These are phyloP conservation scores for Characodon lateralis DNA, from an alignment of 2,797 vertebrate genomes.

Conservation along the genomic window DNA sequence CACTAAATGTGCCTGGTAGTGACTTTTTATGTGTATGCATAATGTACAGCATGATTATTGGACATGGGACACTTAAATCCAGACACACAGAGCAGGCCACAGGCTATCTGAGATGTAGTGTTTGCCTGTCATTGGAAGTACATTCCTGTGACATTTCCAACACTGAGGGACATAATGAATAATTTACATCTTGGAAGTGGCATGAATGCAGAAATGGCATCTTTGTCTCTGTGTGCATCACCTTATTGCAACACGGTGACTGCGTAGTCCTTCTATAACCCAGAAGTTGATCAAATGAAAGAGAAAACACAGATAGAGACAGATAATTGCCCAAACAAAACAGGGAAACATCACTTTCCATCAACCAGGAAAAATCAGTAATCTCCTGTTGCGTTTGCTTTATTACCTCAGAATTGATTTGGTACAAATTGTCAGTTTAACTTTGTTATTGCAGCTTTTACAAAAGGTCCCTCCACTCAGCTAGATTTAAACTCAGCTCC, in stretches of 20 bases:
- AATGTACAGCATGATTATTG: not conserved
- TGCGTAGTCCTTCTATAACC: slow-evolving; percentile 21
- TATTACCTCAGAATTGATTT: slow-evolving; percentile 22
- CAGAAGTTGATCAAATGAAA: slow-evolving; percentile 15
- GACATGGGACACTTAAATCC: not conserved
- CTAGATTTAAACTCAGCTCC: slow-evolving; percentile 17
- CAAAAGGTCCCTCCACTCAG: slow-evolving; percentile 7
- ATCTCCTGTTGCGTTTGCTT: slow-evolving; percentile 9
- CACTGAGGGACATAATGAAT: slow-evolving; percentile 69
- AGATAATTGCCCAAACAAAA: not conserved
- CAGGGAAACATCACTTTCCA: slow-evolving; percentile 11
- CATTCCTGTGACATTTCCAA: slow-evolving; percentile 73
- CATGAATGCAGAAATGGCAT: slow-evolving; percentile 60
- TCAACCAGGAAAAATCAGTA: not conserved
- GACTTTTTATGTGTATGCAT: not conserved
- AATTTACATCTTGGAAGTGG: slow-evolving; percentile 63
- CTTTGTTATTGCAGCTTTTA: slow-evolving; percentile 15
- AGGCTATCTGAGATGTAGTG: slow-evolving; percentile 38
- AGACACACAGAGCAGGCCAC: slow-evolving; percentile 6
- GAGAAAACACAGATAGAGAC: not conserved
- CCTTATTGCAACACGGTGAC: slow-evolving; percentile 39
- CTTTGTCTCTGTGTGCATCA: slow-evolving; percentile 35
- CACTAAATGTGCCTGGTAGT: not conserved
- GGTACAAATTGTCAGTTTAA: slow-evolving; percentile 22
- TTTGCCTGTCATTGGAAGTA: slow-evolving; percentile 49